Base-by-base conservation (phyloP, 2,888 invertebrate species). In the Sarcophaga carnaria region DNA sequence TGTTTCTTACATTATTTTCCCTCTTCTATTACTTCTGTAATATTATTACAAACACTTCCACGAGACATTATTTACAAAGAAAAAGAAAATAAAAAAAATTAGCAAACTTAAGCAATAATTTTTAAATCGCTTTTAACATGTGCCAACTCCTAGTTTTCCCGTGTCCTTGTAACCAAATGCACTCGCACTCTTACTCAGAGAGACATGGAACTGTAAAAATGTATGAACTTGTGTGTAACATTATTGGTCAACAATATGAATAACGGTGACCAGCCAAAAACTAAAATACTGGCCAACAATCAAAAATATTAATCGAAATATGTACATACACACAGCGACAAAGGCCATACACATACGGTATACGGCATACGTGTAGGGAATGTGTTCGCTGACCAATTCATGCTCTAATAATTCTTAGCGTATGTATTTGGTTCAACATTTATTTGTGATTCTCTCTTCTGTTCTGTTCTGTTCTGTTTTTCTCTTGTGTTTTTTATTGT, bases 321-420 rank as follows among this genome's bases (percentile, higher is more conserved):
- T n/a, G 1, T 49, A 49, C 11, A 12, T 49, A 49, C 37, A 6
- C 37, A 37, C 4, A 37, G 37, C 8, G 0, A 37, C 37, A 10
- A 37, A 37, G 37, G 37, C 8, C 37, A 37, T 37, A 6, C 6
- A 37, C 6, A 37, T 37, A 8, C 37, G 27, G 27, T 0, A 27
- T 27, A 27, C 27, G 25, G 25, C 25, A 25, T 25, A 25, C 27
- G 1, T 22, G 37, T 37, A 37, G 6, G 37, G 37, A 37, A 37
- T 37, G 37, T 37, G 37, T 37, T 10, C 8, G 37, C 37, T 37
- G 37, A 10, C 10, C 17, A 8, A 8, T 71, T 82, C 63, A 71
- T 66, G 78, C 77, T 71, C 70, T 77, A 59, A 70, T 82, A 64
- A 76, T 11, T 71, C 5, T 70, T 49, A 12, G n/a, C 64, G 37